Conservation (phyloP, 1,140 invertebrate genomes). For the Anadara kagoshimensis region DNA sequence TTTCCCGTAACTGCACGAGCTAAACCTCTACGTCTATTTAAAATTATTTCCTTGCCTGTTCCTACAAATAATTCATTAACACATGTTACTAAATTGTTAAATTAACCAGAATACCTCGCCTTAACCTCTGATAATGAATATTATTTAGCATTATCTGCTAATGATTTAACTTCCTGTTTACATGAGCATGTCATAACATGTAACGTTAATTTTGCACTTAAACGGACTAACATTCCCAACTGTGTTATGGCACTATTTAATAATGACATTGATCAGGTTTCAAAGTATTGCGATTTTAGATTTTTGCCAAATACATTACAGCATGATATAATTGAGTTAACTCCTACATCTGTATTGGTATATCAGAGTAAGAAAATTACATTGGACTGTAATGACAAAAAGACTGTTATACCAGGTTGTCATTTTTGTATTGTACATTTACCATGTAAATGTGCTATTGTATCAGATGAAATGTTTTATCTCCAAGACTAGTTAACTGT, state of each 20-base stretch:
- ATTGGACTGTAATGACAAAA: conserved; percentile 4
- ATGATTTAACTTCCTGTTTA: conserved; percentile 20
- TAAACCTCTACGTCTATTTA: conserved; percentile 21
- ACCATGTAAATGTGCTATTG: conserved; percentile 20
- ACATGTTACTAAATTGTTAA: conserved; percentile 18
- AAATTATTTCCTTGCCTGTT: conserved; percentile 24
- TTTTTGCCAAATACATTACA: conserved; percentile 4
- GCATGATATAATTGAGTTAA: conserved; percentile 18
- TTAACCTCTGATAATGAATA: conserved; percentile 14
- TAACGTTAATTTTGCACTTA: conserved; percentile 18
- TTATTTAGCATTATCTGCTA: conserved; percentile 4
- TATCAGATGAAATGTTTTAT: conserved; percentile 5
- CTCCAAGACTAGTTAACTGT: conserved; percentile 14
- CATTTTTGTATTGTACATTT: conserved; percentile 11
- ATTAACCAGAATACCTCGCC: conserved; percentile 22
- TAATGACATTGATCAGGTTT: conserved; percentile 3
- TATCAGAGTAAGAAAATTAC: conserved; percentile 4
- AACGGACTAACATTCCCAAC: not conserved
- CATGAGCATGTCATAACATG: conserved; percentile 6
- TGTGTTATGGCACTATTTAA: conserved; percentile 20
- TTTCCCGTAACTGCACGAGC: conserved; percentile 27
- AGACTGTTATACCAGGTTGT: conserved; percentile 10
- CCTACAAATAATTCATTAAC: conserved; percentile 17
- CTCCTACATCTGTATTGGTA: conserved; percentile 28
- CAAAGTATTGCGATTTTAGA: conserved; percentile 18